These are phyloP conservation scores for Aviceda subcristata DNA, from an alignment of 2,113 vertebrate species.

Conservation along the genomic window DNA sequence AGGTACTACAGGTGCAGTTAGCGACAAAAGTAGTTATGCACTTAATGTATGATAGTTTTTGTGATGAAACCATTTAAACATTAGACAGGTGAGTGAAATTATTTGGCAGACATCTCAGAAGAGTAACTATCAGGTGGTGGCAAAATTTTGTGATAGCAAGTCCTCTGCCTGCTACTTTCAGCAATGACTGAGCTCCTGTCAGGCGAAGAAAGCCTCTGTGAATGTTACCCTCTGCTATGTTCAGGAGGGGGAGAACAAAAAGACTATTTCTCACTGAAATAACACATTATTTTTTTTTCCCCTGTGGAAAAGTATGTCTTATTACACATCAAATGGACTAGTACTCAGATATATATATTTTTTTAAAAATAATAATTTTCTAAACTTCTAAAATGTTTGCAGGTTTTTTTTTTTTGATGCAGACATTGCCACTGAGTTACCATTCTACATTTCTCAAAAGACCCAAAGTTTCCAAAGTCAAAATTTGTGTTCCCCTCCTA, in stretches of 20 bases:
- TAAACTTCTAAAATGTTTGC: not conserved
- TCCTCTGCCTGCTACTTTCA: not conserved
- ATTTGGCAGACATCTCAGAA: not conserved
- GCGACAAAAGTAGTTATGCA: not conserved
- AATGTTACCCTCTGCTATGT: not conserved
- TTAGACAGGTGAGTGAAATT: not conserved
- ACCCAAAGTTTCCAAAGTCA: not conserved
- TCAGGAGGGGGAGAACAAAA: not conserved
- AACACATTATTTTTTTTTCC: fast-evolving
- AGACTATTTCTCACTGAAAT: not conserved
- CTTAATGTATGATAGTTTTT: not conserved
- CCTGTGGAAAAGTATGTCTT: not conserved
- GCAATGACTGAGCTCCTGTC: not conserved
- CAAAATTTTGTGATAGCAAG: not conserved
- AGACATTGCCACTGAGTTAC: not conserved
- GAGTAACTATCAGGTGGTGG: not conserved
- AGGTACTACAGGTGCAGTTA: not conserved
- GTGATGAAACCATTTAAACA: not conserved
- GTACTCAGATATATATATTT: not conserved
- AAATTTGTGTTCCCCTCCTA: not conserved
- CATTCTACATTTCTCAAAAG: not conserved
- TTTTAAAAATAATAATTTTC: not conserved
- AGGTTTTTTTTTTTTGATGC: not conserved
- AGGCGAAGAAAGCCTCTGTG: not conserved
- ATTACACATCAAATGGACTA: not conserved